phyloP scores from a whole-genome alignment of 1,140 invertebrate species.

The Whitmania pigra region DNA sequence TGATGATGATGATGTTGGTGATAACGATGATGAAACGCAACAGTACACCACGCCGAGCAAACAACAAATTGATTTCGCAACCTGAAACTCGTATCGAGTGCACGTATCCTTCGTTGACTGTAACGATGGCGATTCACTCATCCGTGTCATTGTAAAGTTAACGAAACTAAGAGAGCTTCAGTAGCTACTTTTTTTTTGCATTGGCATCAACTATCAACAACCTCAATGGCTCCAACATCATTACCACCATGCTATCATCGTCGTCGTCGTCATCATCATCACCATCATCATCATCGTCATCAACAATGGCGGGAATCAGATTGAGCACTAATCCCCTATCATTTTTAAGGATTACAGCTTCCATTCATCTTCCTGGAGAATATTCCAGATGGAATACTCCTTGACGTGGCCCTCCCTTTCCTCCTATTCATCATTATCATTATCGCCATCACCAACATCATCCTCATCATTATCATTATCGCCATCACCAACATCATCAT shows the following conservation, averaged over 20 bases:
- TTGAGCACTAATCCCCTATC: no score
- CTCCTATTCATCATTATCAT: neutral
- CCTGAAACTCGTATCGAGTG: neutral
- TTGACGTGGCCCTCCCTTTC: neutral
- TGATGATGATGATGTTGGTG: no score
- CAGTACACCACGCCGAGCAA: neutral
- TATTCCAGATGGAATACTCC: no score
- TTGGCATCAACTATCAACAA: neutral
- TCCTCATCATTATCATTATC: neutral
- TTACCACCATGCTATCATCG: neutral
- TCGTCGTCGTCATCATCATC: neutral
- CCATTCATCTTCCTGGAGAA: slow-evolving; percentile 1
- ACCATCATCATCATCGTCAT: neutral
- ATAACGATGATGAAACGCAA: no score
- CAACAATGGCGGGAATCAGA: neutral
- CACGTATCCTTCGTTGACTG: neutral
- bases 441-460: neutral
- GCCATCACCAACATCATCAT: no score
- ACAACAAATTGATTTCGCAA: neutral
- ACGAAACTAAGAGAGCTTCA: neutral
- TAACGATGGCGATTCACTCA: slow-evolving; percentile 7
- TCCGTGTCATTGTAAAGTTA: neutral
- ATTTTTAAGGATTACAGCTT: neutral
- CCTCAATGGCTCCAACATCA: neutral
- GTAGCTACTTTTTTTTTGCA: no score